Evolutionary conservation across 2,797 vertebrate species (phyloP).

Genomic region (Xenops minutus): DNA sequence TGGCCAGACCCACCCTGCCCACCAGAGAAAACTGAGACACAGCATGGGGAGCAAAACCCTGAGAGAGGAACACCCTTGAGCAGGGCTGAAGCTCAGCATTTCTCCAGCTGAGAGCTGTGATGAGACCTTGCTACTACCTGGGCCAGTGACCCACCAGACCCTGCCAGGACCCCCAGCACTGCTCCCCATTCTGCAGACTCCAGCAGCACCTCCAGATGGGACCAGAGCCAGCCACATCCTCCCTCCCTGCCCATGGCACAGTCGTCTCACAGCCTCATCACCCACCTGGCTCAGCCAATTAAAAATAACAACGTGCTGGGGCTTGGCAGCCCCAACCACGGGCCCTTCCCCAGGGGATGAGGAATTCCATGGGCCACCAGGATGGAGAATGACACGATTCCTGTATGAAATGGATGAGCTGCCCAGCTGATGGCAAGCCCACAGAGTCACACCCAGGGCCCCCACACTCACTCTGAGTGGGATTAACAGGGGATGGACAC

Average conservation of each 20-base stretch:
- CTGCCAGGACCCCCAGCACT: fast-evolving
- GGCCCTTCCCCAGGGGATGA: background rate
- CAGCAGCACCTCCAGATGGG: background rate
- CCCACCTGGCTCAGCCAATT: background rate
- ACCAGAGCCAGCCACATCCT: fast-evolving
- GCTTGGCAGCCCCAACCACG: background rate
- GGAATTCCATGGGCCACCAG: fast-evolving
- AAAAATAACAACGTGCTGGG: background rate
- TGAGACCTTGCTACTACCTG: fast-evolving
- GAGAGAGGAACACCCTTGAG: background rate
- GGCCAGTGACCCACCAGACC: background rate
- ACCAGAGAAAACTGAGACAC: background rate
- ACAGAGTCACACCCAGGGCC: background rate
- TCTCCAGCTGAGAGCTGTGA: background rate
- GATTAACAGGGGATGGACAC: fast-evolving
- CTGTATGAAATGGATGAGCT: background rate
- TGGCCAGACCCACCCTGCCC: background rate
- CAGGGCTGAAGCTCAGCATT: background rate
- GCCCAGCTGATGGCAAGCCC: fast-evolving
- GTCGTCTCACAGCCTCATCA: background rate
- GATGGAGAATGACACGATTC: background rate
- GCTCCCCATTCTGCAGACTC: background rate
- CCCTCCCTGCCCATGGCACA: fast-evolving
- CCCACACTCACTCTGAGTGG: fast-evolving
- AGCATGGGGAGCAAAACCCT: background rate